Evolutionary conservation across 2,797 vertebrate genomes (phyloP).

Genomic region (Pachyuromys duprasi): DNA sequence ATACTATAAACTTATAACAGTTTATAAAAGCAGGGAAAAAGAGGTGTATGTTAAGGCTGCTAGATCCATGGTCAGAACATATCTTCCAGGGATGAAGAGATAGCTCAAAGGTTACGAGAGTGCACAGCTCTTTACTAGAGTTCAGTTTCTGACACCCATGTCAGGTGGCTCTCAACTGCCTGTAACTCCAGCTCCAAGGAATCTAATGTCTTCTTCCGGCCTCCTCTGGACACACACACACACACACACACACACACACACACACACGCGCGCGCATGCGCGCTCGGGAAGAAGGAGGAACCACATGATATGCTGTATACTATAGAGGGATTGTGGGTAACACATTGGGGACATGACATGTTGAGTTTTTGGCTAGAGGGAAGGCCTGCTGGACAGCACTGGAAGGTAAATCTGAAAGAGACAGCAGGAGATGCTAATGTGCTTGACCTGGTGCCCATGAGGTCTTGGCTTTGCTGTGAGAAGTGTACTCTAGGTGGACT

Average conservation of each 20-base stretch:
- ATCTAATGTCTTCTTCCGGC: background rate
- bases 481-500: background rate
- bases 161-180: background rate
- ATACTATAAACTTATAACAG: background rate
- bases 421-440: background rate
- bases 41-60: background rate
- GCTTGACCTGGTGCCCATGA: background rate
- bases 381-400: background rate
- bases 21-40: background rate
- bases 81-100: background rate
- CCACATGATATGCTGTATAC: background rate
- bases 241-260: background rate
- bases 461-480: background rate
- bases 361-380: background rate
- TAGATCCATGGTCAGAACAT: background rate
- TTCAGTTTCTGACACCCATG: background rate
- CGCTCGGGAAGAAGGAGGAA: background rate
- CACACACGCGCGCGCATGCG: too few species aligned
- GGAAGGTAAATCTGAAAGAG: background rate
- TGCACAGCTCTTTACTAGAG: background rate
- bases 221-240: background rate
- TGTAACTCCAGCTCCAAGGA: background rate
- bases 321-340: background rate
- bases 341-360: background rate
- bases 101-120: background rate